These are phyloP conservation scores for Dasypolia templi DNA, from an alignment of 2,888 invertebrate genomes.

Conservation along the genomic window DNA sequence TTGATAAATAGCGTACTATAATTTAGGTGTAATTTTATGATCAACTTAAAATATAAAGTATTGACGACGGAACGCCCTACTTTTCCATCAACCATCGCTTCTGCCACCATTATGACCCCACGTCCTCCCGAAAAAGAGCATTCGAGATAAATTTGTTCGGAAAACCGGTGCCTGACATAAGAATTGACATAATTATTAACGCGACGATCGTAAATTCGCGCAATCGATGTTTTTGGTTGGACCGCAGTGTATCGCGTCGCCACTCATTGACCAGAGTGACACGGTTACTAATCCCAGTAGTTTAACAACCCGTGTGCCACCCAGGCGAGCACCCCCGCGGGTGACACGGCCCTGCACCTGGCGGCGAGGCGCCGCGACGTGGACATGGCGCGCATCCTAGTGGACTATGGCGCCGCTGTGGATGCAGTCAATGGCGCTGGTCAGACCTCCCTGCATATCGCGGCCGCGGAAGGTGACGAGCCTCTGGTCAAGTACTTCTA, in stretches of 20 bases:
- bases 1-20: constrained; percentile 7
- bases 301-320: constrained; percentile 60
- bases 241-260: constrained; percentile 35
- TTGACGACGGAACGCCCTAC: constrained; percentile 31
- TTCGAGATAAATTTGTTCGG: neutral
- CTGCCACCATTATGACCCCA: constrained; percentile 10
- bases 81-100: constrained; percentile 15
- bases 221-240: neutral
- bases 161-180: neutral
- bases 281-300: constrained; percentile 61
- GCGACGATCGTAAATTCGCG: neutral
- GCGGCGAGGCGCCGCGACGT: constrained; percentile 98
- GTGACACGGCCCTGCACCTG: constrained; percentile 98
- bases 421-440: constrained; percentile 98
- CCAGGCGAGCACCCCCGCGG: constrained; percentile 94
- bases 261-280: constrained; percentile 48
- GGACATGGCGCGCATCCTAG: constrained; percentile 97
- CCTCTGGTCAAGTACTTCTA: constrained; percentile 98
- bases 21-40: neutral
- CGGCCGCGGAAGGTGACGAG: constrained; percentile 98
- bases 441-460: constrained; percentile 98
- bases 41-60: neutral
- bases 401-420: constrained; percentile 97
- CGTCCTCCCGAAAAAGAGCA: neutral
- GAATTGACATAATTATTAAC: neutral